Base-by-base conservation (phyloP, 2,113 vertebrate species). In the Orientallactaga bullata region DNA sequence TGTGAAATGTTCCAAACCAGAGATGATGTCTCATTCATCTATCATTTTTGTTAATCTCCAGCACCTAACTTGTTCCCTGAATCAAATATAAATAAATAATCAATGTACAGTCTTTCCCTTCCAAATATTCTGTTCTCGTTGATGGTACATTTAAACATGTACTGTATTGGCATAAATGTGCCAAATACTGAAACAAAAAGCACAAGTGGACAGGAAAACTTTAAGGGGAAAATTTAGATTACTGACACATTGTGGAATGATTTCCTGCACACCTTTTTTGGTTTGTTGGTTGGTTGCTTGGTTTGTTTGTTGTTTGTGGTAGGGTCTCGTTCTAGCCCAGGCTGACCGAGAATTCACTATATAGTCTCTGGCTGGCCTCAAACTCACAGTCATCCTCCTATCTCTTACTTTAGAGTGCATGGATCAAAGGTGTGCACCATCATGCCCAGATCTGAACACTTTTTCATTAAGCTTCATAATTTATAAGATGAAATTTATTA, bases 391-490 rank as follows among this genome's bases (percentile, higher is more conserved):
- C 42, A 47, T 47, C 42, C 42, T 8, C 42, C 42, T 47, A 47
- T 8, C 42, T 47, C 42, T 47, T 5, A 47, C 42, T 47, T 47
- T 8, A 47, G 42, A 47, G 8, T 47, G 42, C 42, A 6, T 6
- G 42, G 42, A 8, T 47, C 8, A 5, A 47, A 47, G 42, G 42
- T 47, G 42, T 47, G 42, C 42, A 5, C 42, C 42, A 47, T 8
- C 5, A 47, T 47, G 8, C 42, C 42, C 42, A 47, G 42, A 8
- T 47, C 18, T 80, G 16, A 12, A 80, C 88, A 77, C 23, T 0
- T 37, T 88, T 93, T 89, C 42, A 93, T 81, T 88, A 23, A 65
- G 12, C 61, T 89, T 93, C 72, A 91, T 35, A 89, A 93, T 77
- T 80, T 89, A 66, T 58, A 55, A 78, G 74, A 6, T 55, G 42